Conservation (phyloP, 2,888 invertebrate species). For the Alcis repandata region DNA sequence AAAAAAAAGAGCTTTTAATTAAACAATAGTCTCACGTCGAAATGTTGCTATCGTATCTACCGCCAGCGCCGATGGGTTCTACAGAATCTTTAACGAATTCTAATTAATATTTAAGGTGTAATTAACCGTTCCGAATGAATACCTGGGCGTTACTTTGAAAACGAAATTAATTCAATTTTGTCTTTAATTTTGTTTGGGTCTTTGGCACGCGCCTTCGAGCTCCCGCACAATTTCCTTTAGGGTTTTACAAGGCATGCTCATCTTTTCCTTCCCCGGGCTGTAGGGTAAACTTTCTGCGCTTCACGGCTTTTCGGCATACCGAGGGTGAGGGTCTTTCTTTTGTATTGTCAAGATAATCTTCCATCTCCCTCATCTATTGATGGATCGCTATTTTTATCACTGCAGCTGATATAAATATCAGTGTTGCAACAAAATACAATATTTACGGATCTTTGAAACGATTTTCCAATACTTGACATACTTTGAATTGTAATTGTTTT, state of each 20-base stretch:
- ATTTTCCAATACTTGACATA: too few species aligned
- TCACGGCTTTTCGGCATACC: neutral
- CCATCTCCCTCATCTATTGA: neutral
- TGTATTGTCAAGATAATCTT: conserved; percentile 6
- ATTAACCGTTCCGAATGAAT: conserved; percentile 28
- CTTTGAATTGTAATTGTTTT: too few species aligned
- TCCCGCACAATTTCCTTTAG: conserved; percentile 34
- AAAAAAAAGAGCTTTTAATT: conserved; percentile 7
- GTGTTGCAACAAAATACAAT: neutral
- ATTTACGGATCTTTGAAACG: too few species aligned
- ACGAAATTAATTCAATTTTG: conserved; percentile 46
- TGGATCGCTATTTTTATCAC: conserved; percentile 8
- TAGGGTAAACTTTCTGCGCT: conserved; percentile 14
- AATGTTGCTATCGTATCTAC: conserved; percentile 4
- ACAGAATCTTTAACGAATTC: conserved; percentile 17
- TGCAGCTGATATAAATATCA: neutral
- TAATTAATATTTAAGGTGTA: conserved; percentile 26
- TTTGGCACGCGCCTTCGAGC: conserved; percentile 33
- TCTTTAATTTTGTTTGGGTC: conserved; percentile 43
- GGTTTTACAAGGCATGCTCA: conserved; percentile 23
- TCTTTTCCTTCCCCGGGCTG: conserved; percentile 22
- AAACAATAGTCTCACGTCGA: neutral
- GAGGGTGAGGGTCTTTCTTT: conserved; percentile 18
- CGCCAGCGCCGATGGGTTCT: neutral
- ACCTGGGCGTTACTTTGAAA: conserved; percentile 29